Evolutionary conservation across 2,113 vertebrate species (phyloP).

Genomic region (Rissa tridactyla): DNA sequence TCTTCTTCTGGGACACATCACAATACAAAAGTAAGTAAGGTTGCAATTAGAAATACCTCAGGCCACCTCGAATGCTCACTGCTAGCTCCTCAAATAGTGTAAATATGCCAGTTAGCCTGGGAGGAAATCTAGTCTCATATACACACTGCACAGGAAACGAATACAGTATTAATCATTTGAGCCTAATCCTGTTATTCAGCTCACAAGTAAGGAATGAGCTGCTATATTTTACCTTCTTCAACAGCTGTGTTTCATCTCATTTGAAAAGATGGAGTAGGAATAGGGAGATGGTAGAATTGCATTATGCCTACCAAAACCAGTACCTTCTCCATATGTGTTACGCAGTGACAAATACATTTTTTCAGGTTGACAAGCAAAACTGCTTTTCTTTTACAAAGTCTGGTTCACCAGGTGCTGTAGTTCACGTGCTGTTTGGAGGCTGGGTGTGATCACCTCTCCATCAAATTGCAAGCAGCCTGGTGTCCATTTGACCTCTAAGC

Average conservation of each 20-base stretch:
- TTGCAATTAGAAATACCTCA: neutral
- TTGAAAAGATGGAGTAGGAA: neutral
- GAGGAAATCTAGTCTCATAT: neutral
- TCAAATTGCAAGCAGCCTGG: neutral
- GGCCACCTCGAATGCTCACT: neutral
- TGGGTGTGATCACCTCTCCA: neutral
- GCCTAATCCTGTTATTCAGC: neutral
- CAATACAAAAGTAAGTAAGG: neutral
- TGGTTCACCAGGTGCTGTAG: neutral
- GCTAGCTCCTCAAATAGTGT: neutral
- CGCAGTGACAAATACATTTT: neutral
- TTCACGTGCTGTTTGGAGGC: neutral
- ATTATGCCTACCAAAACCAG: neutral
- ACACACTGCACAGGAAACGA: neutral
- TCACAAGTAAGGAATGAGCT: neutral
- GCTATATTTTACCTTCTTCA: neutral
- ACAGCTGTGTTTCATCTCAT: neutral
- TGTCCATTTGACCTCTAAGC: neutral
- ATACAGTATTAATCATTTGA: neutral
- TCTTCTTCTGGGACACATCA: neutral
- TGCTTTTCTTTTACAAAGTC: neutral
- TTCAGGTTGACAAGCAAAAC: neutral
- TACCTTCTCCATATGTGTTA: neutral
- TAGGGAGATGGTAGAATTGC: neutral
- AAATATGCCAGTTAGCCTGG: neutral